phyloP scores from a whole-genome alignment of 2,797 vertebrate genomes.

The Cuculus canorus region DNA sequence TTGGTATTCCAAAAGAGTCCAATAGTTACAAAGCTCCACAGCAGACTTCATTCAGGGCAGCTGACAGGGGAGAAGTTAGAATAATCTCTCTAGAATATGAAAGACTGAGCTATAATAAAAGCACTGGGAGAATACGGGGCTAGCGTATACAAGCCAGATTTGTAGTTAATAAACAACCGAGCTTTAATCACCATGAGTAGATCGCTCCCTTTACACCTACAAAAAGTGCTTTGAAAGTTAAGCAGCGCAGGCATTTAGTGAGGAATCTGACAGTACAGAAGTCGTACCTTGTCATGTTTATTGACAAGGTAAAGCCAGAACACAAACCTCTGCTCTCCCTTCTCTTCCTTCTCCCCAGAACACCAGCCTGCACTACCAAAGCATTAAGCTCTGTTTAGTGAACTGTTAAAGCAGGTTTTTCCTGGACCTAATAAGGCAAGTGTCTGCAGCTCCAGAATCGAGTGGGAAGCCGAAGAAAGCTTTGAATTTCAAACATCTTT shows the following conservation, averaged over 20 bases:
- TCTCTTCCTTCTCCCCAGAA: constrained; percentile 2
- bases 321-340: not conserved
- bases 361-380: constrained; percentile 3
- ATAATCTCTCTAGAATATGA: not conserved
- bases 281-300: not conserved
- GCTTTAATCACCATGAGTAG: constrained; percentile 18
- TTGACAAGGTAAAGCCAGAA: not conserved
- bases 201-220: not conserved
- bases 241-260: not conserved
- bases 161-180: not conserved
- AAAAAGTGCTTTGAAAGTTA: constrained; percentile 20
- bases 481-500: constrained; percentile 74
- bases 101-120: constrained; percentile 19
- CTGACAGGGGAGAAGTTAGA: not conserved
- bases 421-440: constrained; percentile 57
- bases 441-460: constrained; percentile 67
- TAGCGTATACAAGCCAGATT: not conserved
- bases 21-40: not conserved
- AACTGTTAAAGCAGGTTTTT: constrained; percentile 43
- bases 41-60: not conserved
- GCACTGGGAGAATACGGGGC: not conserved
- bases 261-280: not conserved
- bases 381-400: not conserved
- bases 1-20: not conserved
- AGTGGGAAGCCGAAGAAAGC: constrained; percentile 53